Evolutionary conservation across 2,888 invertebrate genomes (phyloP), one percentile per base, ranked within the genome.

Genomic region (Tipula helvola): DNA sequence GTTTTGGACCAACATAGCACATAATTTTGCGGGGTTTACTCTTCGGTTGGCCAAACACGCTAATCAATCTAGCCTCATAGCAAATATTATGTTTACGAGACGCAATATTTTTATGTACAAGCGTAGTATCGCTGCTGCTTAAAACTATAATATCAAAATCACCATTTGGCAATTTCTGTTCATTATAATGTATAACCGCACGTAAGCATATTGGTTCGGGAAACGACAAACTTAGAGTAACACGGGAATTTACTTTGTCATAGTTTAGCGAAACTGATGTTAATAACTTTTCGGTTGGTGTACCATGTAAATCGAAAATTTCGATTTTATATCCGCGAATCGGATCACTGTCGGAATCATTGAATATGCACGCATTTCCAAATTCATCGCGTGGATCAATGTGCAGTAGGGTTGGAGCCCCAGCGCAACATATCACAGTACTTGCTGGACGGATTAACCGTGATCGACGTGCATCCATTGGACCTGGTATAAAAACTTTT

Each of bases 311-410:
- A 52, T 93, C 93, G 87, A 91, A 92, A 87, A 95, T 92, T 88
- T 93, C 92, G 87, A 94, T 93, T 47, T 93, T 92, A 89, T 94
- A 95, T 39, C 94, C 95, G 95, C 96, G 90, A 0, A 94, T 93
- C 0, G 95, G 95, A 90, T 94, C 93, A 88, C 93, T 93, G 87
- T 93, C 94, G 52, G 92, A 92, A 84, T 93, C 91, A 42, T 93
- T 92, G 89, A 94, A 95, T 88, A 92, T 90, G 89, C 96, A 96
- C n/a, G 95, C 92, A 91, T 98, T 98, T 90, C 97, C 96, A 91
- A 95, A 97, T 90, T 96, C 95, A 92, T 98, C 98, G 87, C 97
- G 93, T n/a, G 98, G 97, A 90, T 97, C 97, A 89, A 98, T 94
- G 90, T 95, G 95, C 90, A 98, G 93, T 87, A 94, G 92, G 89